Evolutionary conservation across 2,888 invertebrate species (phyloP), one percentile per base, ranked within the genome.

Genomic region (Chrysomela aeneicollis): DNA sequence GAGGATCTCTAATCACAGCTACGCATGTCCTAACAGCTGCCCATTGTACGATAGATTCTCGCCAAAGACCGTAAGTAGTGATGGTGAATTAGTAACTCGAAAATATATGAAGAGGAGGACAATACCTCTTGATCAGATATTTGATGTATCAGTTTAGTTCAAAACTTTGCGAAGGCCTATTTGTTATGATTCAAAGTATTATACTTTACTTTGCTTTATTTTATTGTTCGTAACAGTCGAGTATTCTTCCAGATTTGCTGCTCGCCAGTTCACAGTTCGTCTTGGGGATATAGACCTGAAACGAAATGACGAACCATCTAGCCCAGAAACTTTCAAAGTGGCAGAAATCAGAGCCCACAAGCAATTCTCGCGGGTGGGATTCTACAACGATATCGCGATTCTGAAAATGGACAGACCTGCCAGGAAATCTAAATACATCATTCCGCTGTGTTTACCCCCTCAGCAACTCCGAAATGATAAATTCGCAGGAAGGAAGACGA

Each of bases 331-430:
- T 0, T 89, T 92, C 76, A 86, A 89, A 3, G 94, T 95, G 18
- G 86, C 87, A 15, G 91, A 91, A 67, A 92, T 95, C 22, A 86
- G 89, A 42, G 92, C 94, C 0, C 96, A 96, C 83, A 90, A 92
- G 18, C 84, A 92, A 77, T 96, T 96, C 84, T 93, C 92, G 8
- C 86, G 95, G 58, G 91, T 94, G 63, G 95, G 95, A n/a, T 96
- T 93, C 82, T 96, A 95, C 82, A 97, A 97, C 74, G 97, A 97
- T 78, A 93, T 98, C 65, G 97, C 97, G 0, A 82, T 95, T n/a
- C 83, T 95, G 49, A 89, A 91, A 69, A 82, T 95, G 22, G 89
- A 88, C 74, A 86, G 90, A 57, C 89, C 90, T 19, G 94, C 92
- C 1, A 88, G 90, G 58, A 93, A 91, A 79, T 92, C 92, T 0